Percentiles rank a stretch among this genome's conserved stretches.
Conservation (phyloP, 2,888 invertebrate species). For the Autographa gamma region DNA sequence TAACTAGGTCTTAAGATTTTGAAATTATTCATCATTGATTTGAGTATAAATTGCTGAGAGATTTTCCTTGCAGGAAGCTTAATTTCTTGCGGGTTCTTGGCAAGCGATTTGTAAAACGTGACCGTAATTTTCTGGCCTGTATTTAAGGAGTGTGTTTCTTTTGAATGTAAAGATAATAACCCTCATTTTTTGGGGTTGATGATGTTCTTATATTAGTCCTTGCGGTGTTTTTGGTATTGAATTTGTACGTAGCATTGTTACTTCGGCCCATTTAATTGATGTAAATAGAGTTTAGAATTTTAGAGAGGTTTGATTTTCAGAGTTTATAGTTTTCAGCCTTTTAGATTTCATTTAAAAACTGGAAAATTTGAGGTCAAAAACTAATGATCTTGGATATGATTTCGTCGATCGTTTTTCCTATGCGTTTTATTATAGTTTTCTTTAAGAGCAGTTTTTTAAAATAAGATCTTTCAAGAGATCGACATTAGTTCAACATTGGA, state of each 20-base stretch:
- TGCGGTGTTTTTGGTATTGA: not conserved
- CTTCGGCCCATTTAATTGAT: too few relatives aligned
- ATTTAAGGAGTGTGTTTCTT: not conserved
- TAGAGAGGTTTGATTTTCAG: too few relatives aligned
- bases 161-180: not conserved
- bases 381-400: too few relatives aligned
- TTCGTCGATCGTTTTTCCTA: too few relatives aligned
- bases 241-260: too few relatives aligned
- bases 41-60: constrained; percentile 42
- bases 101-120: constrained; percentile 37
- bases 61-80: constrained; percentile 16
- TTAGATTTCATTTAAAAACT: too few relatives aligned
- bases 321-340: too few relatives aligned
- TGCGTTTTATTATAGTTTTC: too few relatives aligned
- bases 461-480: not conserved
- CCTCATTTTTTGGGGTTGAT: not conserved
- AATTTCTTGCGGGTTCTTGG: constrained; percentile 22
- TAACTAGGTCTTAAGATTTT: constrained; percentile 38
- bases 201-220: not conserved
- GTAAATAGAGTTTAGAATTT: too few relatives aligned
- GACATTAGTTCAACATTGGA: not conserved
- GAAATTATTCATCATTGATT: constrained; percentile 56
- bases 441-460: too few relatives aligned
- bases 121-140: constrained; percentile 9
- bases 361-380: too few relatives aligned